Conservation (phyloP, 2,888 invertebrate species). For the Opisthograptis luteolata region DNA sequence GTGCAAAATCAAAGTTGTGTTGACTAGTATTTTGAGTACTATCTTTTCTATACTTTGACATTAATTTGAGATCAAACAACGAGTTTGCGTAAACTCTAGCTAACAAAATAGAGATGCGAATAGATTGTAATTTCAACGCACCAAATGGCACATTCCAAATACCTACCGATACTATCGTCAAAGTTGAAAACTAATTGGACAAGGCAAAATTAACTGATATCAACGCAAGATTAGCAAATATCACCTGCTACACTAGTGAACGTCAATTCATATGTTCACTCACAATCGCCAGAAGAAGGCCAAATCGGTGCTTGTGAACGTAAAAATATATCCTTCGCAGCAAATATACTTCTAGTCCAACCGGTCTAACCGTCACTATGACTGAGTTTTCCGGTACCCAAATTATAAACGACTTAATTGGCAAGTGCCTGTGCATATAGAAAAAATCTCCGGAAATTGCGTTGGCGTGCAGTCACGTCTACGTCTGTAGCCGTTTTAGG, state of each 20-base stretch:
- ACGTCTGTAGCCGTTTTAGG: conserved; percentile 25
- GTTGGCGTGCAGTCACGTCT: conserved; percentile 48
- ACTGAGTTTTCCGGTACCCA: conserved; percentile 57
- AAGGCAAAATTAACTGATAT: conserved; percentile 22
- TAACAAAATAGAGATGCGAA: conserved; percentile 7
- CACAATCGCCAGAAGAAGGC: conserved; percentile 52
- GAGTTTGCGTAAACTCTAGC: conserved; percentile 3
- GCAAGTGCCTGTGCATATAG: conserved; percentile 38
- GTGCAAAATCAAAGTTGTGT: conserved; percentile 7
- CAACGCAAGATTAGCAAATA: conserved; percentile 43
- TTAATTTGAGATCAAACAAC: not conserved
- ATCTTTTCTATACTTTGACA: conserved; percentile 26
- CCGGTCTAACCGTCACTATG: conserved; percentile 62
- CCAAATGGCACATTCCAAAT: not conserved
- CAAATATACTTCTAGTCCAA: conserved; percentile 50
- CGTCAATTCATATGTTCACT: conserved; percentile 44
- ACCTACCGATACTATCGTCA: too few species aligned
- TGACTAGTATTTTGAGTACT: too few species aligned
- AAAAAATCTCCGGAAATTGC: conserved; percentile 68
- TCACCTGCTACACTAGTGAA: conserved; percentile 47
- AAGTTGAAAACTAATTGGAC: not conserved
- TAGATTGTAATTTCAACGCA: not conserved
- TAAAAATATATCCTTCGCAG: conserved; percentile 65
- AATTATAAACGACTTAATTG: conserved; percentile 63
- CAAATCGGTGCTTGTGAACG: conserved; percentile 50